Base-by-base conservation (phyloP, 2,797 vertebrate species). In the Thamnophis elegans region DNA sequence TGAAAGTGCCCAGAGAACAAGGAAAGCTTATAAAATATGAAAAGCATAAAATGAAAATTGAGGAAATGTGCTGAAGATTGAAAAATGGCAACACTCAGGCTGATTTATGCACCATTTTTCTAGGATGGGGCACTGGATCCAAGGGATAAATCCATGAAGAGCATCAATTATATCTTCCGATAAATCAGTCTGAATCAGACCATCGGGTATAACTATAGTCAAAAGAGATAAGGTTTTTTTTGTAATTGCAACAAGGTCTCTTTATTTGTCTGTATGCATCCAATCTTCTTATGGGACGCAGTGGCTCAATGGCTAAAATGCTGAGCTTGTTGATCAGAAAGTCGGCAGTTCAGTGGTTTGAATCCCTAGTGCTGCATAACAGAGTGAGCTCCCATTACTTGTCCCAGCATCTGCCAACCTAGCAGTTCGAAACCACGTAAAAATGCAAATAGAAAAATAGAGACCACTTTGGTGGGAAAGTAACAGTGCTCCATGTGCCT, bases 1-100 rank as follows among this genome's bases (percentile, higher is more conserved):
- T 68, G 86, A 95, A 93, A 85, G 93, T 92, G 91, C 1, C 90
- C 78, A 92, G 93, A 82, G 90, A 92, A 88, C 88, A 85, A 73
- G 68, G 0, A 93, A 91, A 88, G 18, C 2, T 82, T 53, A 0
- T 5, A 47, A 90, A 90, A 47, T 1, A 12, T 22, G 5, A 87
- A n/a, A 22, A 0, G 0, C 0, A 1, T 53, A 58, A 42, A 87
- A 91, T 92, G 62, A 91, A 1, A 47, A 11, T 54, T 59, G 8
- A 68, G 94, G 91, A 85, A 8, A 87, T 47, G 2, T n/a, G 22
- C 55, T 60, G n/a, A 85, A 11, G 18, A n/a, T 26, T 94, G 28
- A 94, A 92, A 88, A 89, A 82, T 88, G 55, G 78, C n/a, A 92
- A 13, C 0, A 92, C 53, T 82, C 58, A n/a, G n/a, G n/a, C n/a